Evolutionary conservation across 2,113 vertebrate species (phyloP), one percentile per base, ranked within the genome.

Genomic region (Saccopteryx leptura): DNA sequence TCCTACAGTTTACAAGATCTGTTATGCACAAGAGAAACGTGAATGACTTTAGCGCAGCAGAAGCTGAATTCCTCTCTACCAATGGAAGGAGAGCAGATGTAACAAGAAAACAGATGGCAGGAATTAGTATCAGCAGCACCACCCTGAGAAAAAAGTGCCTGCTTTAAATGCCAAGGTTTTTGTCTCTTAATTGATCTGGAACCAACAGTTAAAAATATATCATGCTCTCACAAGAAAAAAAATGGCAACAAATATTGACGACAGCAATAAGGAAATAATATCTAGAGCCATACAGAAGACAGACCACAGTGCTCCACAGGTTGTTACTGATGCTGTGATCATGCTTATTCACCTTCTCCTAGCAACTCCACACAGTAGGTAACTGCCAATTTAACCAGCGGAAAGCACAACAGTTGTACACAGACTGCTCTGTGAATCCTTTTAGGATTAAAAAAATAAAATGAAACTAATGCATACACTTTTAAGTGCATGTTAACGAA

Each of bases 281-380:
- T n/a, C 96, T 28, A 92, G 95, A 98, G 95, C 89, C 74, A 87
- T 81, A 93, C 97, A 96, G 95, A 97, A 97, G 96, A 96, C 95
- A 97, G 97, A 98, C 94, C 91, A 90, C 96, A 24, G 50, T 93
- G 97, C 28, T 97, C 98, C 97, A 99, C 98, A 99, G 98, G 98
- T 98, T 98, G 98, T 97, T 97, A 97, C 13, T 96, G 94, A 80
- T 82, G 97, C 96, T 97, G 97, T 96, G 98, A 98, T 97, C 98
- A 97, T 96, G 97, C 98, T 98, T 98, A 98, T 99, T 98, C 98
- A 98, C 98, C 98, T 98, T 98, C 98, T 98, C 98, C 98, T 99
- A 98, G 99, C 99, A 99, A 99, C 99, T 98, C 98, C 96, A 94
- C 98, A 96, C 98, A 97, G 98, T 97, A 97, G 98, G 98, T 97